Percentiles rank a stretch among this genome's conserved stretches.
Conservation (phyloP, 2,888 invertebrate species). For the Agrotis exclamationis region DNA sequence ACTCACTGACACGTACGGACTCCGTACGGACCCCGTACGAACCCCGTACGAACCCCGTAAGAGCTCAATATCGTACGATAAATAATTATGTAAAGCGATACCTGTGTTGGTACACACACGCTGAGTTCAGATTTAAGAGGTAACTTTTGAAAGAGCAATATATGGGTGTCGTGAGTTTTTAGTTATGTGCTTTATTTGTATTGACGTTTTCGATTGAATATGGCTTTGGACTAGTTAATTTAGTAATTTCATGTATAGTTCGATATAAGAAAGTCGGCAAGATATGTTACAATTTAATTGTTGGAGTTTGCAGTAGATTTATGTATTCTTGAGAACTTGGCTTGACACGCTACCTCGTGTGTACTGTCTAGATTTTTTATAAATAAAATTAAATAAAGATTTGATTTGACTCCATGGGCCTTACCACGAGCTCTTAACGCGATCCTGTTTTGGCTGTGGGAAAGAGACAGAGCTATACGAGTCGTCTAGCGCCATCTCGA, state of each 20-base stretch:
- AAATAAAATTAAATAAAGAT: not conserved
- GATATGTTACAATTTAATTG: not conserved
- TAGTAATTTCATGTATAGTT: not conserved
- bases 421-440: too few relatives aligned
- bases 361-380: too few relatives aligned
- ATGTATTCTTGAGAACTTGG: too few relatives aligned
- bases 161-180: not conserved
- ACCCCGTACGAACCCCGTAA: too few relatives aligned
- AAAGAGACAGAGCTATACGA: too few relatives aligned
- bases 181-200: not conserved
- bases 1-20: constrained; percentile 25
- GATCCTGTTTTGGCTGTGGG: too few relatives aligned
- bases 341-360: too few relatives aligned
- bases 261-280: not conserved
- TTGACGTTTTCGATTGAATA: not conserved
- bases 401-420: not conserved
- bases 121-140: constrained; percentile 22
- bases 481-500: too few relatives aligned
- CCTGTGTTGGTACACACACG: constrained; percentile 21
- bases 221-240: not conserved
- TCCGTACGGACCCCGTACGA: constrained; percentile 23
- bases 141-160: not conserved
- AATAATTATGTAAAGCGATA: constrained; percentile 57
- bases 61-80: constrained; percentile 22
- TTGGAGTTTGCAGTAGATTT: not conserved